Conservation (phyloP, 1,140 invertebrate species). For the Phymorhynchus buccinoides region DNA sequence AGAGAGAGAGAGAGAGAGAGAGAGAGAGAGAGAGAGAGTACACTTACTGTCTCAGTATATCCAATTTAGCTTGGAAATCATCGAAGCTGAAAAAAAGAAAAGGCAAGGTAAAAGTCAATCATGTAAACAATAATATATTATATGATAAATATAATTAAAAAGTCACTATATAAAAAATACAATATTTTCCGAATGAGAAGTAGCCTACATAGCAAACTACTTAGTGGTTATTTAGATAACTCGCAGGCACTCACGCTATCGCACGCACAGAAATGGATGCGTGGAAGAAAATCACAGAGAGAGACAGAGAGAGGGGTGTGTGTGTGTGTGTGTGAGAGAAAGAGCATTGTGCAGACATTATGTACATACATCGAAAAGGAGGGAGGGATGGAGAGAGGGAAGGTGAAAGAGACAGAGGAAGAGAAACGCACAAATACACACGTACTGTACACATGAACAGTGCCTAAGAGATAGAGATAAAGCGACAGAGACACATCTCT, state of each 20-base stretch:
- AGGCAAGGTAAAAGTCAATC: slow-evolving; percentile 35
- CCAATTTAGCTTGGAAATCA: slow-evolving; percentile 21
- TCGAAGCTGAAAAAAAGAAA: slow-evolving; percentile 27
- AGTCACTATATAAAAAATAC: no score
- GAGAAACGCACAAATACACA: slow-evolving; percentile 42
- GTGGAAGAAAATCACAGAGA: neutral
- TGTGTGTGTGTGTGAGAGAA: neutral
- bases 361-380: neutral
- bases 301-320: slow-evolving; percentile 30
- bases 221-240: no score
- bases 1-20: slow-evolving; percentile 4
- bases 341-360: neutral
- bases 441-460: neutral
- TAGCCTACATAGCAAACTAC: no score
- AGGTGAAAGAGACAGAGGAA: slow-evolving; percentile 46
- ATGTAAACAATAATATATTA: slow-evolving; percentile 35
- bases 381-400: slow-evolving; percentile 45
- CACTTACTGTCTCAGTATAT: slow-evolving; percentile 21
- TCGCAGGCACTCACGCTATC: no score
- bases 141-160: slow-evolving; percentile 30
- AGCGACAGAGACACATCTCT: slow-evolving; percentile 39
- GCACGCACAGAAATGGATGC: neutral
- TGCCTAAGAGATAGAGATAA: slow-evolving; percentile 41
- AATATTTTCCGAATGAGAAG: no score
- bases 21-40: neutral